These are phyloP conservation scores for Sebastes diaconus DNA, from an alignment of 2,797 vertebrate species.

Conservation along the genomic window DNA sequence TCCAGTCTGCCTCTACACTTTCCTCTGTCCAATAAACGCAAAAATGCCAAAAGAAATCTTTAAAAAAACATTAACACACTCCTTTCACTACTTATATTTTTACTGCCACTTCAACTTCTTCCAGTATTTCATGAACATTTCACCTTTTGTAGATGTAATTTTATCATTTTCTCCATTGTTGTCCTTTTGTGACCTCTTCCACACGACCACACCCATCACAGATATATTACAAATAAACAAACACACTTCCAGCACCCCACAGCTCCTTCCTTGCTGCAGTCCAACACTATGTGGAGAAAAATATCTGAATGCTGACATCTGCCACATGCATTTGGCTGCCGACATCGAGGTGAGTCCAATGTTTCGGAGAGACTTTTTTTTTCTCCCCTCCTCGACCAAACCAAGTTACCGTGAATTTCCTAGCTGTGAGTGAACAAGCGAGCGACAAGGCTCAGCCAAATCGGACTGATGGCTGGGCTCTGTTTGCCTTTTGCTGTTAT, in stretches of 20 bases:
- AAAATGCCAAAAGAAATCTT: neutral
- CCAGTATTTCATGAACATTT: neutral
- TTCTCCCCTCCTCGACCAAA: conserved; percentile 15
- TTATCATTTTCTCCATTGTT: neutral
- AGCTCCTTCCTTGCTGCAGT: neutral
- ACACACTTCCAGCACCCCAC: neutral
- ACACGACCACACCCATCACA: neutral
- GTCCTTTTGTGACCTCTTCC: neutral
- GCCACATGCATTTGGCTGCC: conserved; percentile 81
- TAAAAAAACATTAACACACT: neutral
- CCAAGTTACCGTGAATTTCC: conserved; percentile 76
- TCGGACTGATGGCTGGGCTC: conserved; percentile 80
- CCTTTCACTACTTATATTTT: neutral
- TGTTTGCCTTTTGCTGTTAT: conserved; percentile 83
- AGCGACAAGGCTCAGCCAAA: conserved; percentile 75
- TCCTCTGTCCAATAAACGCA: rapidly evolving
- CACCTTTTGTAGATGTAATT: neutral
- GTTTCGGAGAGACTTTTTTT: conserved; percentile 77
- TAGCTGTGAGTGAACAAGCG: conserved; percentile 72
- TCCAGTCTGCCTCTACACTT: neutral
- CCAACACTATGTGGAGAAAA: conserved; percentile 23
- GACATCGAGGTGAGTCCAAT: conserved; percentile 71
- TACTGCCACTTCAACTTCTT: neutral
- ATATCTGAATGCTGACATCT: conserved; percentile 78
- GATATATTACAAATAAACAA: neutral